Evolutionary conservation across 2,113 vertebrate genomes (phyloP), one percentile per base, ranked within the genome.

Genomic region (Butorides virescens): DNA sequence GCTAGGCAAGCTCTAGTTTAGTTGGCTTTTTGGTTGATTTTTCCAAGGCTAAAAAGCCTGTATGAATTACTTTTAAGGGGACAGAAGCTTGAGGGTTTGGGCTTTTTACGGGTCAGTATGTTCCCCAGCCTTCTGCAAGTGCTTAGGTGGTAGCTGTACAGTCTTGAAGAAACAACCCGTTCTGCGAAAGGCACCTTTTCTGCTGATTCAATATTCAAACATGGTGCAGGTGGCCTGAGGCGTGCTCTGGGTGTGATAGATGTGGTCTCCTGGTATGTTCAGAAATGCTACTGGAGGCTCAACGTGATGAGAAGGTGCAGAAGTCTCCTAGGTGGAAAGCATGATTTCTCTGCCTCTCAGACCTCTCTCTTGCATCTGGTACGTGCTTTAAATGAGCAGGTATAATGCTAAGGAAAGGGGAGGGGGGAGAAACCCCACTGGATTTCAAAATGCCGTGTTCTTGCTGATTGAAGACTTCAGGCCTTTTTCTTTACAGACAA

Each of bases 101-200:
- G 13, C 19, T 36, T 37, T 75, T 30, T 39, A 6, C 29, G 14
- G 37, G 15, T 22, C 39, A 34, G 5, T 22, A 1, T 26, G 29
- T 46, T 81, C 46, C n/a, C 11, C 50, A 70, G 23, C 50, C 21
- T 20, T 66, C 36, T 50, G 19, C 61, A 32, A 7, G 81, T 4
- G 15, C 10, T 25, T 34, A 2, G 5, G 5, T 7, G 25, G 7
- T 29, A n/a, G 13, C 29, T 39, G 5, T 2, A 17, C 20, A 58
- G 50, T 46, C 53, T 47, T 2, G 1, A 73, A 11, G 23, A 56
- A 68, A 13, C 18, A 14, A 5, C 3, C 10, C 1, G 3, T 25
- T 77, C 59, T 52, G 44, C 10, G 3, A 29, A 65, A 50, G 29
- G 49, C 39, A 10, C n/a, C 4, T 87, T 47, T 85, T 65, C 32